Evolutionary conservation across 2,888 invertebrate genomes (phyloP).

Genomic region (Ichneumon xanthorius): DNA sequence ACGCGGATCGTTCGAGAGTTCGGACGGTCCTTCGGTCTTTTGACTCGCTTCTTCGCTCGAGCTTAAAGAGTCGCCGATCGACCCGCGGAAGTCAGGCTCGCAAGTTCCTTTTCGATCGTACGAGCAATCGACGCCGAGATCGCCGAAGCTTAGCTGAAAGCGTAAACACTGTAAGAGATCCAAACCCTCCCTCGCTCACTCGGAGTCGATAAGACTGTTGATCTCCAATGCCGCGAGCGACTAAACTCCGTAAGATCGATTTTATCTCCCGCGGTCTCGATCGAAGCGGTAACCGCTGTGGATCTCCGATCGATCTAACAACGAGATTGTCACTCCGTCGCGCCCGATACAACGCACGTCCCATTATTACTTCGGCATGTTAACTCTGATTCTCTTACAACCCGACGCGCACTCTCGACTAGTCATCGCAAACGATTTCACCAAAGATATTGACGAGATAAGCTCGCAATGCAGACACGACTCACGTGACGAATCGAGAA

Average conservation of each 20-base stretch:
- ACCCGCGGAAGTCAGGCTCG: background rate
- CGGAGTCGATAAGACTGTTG: constrained; percentile 44
- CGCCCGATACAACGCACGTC: background rate
- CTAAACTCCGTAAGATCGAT: constrained; percentile 36
- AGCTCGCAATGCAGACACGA: background rate
- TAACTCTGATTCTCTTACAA: background rate
- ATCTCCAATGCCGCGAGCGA: constrained; percentile 41
- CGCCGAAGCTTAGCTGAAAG: constrained; percentile 20
- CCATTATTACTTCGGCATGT: constrained; percentile 1
- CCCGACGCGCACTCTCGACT: constrained; percentile 15
- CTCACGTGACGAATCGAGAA: constrained; percentile 14
- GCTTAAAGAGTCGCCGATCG: background rate
- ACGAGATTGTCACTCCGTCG: constrained; percentile 14
- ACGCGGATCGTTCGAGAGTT: background rate
- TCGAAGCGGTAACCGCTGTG: background rate
- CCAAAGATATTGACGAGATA: constrained; percentile 16
- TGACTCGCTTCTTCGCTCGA: background rate
- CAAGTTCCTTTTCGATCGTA: background rate
- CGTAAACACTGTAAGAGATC: no score
- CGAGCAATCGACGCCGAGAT: constrained; percentile 17
- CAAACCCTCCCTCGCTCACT: background rate
- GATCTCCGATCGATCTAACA: constrained; percentile 5
- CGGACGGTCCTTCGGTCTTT: background rate
- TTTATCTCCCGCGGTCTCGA: constrained; percentile 27
- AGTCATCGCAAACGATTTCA: constrained; percentile 28